Conservation (phyloP, 2,113 vertebrate genomes). For the Eidolon helvum region DNA sequence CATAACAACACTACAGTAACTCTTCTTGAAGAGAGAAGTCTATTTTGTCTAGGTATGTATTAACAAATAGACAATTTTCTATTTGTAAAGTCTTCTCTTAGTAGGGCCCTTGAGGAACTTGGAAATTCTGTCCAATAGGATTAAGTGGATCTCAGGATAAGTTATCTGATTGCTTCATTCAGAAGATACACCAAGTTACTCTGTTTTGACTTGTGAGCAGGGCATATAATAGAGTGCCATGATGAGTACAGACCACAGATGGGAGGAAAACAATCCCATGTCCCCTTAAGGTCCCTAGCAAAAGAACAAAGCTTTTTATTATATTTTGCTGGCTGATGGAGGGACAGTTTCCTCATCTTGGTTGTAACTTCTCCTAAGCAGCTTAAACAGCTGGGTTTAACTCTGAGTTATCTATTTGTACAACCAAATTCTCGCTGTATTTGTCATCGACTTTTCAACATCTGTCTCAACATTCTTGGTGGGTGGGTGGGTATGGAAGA, state of each 20-base stretch:
- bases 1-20: background rate
- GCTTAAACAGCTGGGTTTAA: background rate
- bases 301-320: background rate
- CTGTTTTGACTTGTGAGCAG: background rate
- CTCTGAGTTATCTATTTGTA: background rate
- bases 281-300: background rate
- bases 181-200: background rate
- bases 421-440: background rate
- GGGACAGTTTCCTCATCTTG: background rate
- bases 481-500: background rate
- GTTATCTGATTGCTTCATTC: background rate
- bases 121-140: background rate
- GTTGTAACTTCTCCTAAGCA: background rate
- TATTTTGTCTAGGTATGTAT: background rate
- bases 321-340: background rate
- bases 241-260: background rate
- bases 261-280: background rate
- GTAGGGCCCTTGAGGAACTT: background rate
- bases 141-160: background rate
- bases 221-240: background rate
- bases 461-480: background rate
- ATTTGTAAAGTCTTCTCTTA: background rate
- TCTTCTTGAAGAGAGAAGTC: background rate
- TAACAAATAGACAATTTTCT: background rate
- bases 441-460: background rate